Evolutionary conservation across 2,888 invertebrate genomes (phyloP), one percentile per base, ranked within the genome.

Genomic region (Papilio gigon): DNA sequence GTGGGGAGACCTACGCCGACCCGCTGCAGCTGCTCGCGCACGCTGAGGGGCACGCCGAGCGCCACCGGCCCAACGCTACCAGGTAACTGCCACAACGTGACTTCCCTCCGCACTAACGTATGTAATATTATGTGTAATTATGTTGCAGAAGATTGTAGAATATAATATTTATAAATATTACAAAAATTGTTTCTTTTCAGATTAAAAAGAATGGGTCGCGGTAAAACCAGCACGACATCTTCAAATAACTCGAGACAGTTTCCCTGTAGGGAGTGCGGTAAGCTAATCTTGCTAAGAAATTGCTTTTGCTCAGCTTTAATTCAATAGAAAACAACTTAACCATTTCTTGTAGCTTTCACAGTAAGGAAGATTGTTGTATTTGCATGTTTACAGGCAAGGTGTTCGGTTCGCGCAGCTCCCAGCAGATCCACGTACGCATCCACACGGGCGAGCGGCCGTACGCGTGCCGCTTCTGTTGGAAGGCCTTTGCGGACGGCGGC

Each of bases 401-500:
- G 17, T 97, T 97, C 80, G 97, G 97, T 0, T 97, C 97, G 17
- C 94, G 96, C 12, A 96, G 96, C 78, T 96, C 96, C 0, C 96
- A 96, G 77, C 97, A 97, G 87, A 97, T 97, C 76, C 97, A 97
- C 85, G 94, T 97, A 62, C 94, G 97, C 58, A 97, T 97, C 74
- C 97, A 97, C 81, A 97, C 97, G 0, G 96, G 95, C 4, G 97
- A 97, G 83, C 92, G 96, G 44, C 97, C 97, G 0, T 97, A 97
- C 78, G 96, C 96, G 0, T 97, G 97, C 80, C 93, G 96, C 11
- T 97, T 95, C 85, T 97, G 97, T 81, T 96, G 96, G 96, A 97
- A 97, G 82, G 97, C 97, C 0, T 97, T 97, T 82, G 97, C 97
- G 0, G 97, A 97, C 83, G 97, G 97, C 44, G 97, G 97, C 27